A percentile compares a stretch with the other conserved stretches of the same genome.
These are phyloP conservation scores for Litoditis marina DNA, from an alignment of 2,888 invertebrate species.

Conservation along the genomic window DNA sequence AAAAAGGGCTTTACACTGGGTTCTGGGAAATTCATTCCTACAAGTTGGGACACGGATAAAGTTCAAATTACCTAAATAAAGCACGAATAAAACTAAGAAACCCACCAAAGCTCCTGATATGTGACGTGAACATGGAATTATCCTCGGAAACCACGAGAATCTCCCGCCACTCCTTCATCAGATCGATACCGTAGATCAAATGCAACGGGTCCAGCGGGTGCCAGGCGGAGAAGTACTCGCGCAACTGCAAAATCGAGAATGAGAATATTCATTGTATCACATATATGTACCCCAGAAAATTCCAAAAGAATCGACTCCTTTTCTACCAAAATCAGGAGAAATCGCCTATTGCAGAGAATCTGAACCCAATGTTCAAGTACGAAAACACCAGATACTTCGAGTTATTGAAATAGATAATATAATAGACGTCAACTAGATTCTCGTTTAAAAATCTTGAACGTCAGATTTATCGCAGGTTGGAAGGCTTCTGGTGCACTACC, in stretches of 20 bases:
- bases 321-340: too few species aligned
- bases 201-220: slow-evolving; percentile 78
- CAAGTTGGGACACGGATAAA: neutral
- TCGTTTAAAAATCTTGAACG: too few species aligned
- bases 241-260: slow-evolving; percentile 66
- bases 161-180: slow-evolving; percentile 59
- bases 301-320: too few species aligned
- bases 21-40: neutral
- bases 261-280: too few species aligned
- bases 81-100: neutral
- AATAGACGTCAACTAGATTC: too few species aligned
- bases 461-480: too few species aligned
- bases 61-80: neutral
- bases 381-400: too few species aligned
- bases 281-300: too few species aligned
- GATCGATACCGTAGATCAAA: slow-evolving; percentile 62
- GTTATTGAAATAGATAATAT: too few species aligned
- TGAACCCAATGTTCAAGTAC: too few species aligned
- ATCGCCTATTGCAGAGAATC: too few species aligned
- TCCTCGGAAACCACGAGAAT: slow-evolving; percentile 21
- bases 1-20: neutral
- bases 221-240: slow-evolving; percentile 76
- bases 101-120: slow-evolving; percentile 9
- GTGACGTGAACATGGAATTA: slow-evolving; percentile 6
- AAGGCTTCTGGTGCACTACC: too few species aligned